A percentile compares a stretch with the other conserved stretches of the same genome.
phyloP scores from a whole-genome alignment of 2,888 invertebrate genomes.

The Scelioninae gen. 1 region DNA sequence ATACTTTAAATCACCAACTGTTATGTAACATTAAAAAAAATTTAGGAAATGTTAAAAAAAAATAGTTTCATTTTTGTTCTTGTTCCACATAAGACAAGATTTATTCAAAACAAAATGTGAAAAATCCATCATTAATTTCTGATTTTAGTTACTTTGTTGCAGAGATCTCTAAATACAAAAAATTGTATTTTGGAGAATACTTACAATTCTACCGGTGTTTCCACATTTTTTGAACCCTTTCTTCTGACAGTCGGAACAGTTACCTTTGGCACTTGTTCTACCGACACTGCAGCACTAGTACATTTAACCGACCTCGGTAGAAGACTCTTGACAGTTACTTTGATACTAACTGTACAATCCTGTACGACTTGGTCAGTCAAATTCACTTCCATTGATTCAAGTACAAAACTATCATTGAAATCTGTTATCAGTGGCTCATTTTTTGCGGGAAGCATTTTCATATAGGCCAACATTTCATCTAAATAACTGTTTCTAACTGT shows the following conservation, averaged over 20 bases:
- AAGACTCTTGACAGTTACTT: slow-evolving; percentile 86
- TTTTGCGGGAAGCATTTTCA: slow-evolving; percentile 85
- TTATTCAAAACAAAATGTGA: too few species aligned
- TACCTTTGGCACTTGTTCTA: slow-evolving; percentile 86
- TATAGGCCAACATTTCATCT: slow-evolving; percentile 91
- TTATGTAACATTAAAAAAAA: too few species aligned
- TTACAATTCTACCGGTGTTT: slow-evolving; percentile 83
- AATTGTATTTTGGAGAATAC: too few species aligned
- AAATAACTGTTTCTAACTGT: slow-evolving; percentile 91
- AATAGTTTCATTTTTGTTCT: too few species aligned
- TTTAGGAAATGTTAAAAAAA: too few species aligned
- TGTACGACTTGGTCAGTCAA: slow-evolving; percentile 87
- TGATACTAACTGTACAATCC: slow-evolving; percentile 86
- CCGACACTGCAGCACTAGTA: slow-evolving; percentile 87
- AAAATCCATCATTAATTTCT: too few species aligned
- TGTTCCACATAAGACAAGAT: too few species aligned
- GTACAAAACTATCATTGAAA: slow-evolving; percentile 86
- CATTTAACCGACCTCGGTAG: slow-evolving; percentile 89
- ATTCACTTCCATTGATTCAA: slow-evolving; percentile 86
- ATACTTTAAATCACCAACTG: too few species aligned
- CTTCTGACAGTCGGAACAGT: slow-evolving; percentile 84
- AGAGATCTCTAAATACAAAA: too few species aligned
- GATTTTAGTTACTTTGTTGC: too few species aligned
- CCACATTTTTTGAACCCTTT: slow-evolving; percentile 85
- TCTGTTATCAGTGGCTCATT: slow-evolving; percentile 85